These are phyloP conservation scores for Heliothis subflexa DNA, from an alignment of 1,140 invertebrate genomes.

Conservation along the genomic window DNA sequence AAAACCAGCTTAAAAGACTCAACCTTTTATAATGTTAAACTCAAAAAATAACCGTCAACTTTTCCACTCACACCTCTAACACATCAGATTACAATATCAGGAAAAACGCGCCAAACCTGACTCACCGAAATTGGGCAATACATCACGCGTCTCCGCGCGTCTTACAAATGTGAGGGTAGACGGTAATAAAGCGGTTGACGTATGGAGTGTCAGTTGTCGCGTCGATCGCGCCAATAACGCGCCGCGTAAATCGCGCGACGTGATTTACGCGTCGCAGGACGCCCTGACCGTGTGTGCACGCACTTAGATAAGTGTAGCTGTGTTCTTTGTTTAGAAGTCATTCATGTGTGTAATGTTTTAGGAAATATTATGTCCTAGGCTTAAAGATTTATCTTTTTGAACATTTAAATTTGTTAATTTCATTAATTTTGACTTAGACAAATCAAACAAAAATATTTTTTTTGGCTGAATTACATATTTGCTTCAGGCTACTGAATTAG, in stretches of 20 bases:
- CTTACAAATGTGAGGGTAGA: constrained; percentile 21
- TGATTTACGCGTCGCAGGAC: constrained; percentile 6
- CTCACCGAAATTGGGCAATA: neutral
- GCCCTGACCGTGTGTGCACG: neutral
- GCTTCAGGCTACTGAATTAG: too few relatives aligned
- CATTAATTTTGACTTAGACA: too few relatives aligned
- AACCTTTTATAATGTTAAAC: too few relatives aligned
- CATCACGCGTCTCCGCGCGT: constrained; percentile 8
- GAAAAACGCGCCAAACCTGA: neutral
- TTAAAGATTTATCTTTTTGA: too few relatives aligned
- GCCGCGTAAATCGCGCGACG: constrained; percentile 31
- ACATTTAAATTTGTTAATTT: too few relatives aligned
- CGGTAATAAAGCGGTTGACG: constrained; percentile 23
- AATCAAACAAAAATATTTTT: too few relatives aligned
- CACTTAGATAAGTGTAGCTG: neutral
- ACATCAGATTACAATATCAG: constrained; percentile 30
- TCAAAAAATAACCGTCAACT: neutral
- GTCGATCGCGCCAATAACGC: constrained; percentile 23
- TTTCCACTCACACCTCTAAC: neutral
- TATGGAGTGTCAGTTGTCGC: constrained; percentile 23
- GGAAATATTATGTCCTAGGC: neutral
- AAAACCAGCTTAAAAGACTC: too few relatives aligned
- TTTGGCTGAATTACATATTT: too few relatives aligned
- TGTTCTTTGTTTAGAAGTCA: neutral
- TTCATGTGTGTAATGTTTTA: neutral